Evolutionary conservation across 2,888 invertebrate species (phyloP).

Genomic region (Callosobruchus maculatus): DNA sequence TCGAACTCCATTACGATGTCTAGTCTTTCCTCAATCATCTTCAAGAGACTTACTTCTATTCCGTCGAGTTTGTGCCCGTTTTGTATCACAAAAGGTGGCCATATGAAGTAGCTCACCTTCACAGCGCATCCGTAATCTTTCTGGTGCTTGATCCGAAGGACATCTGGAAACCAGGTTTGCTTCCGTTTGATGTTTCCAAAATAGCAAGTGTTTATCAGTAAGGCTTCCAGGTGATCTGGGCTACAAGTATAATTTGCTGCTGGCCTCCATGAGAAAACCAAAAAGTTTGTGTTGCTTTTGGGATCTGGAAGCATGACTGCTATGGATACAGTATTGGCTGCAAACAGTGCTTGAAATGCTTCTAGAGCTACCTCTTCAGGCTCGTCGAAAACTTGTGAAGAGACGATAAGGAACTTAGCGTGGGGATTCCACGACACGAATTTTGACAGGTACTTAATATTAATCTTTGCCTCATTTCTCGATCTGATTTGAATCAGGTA

Average conservation of each 20-base stretch:
- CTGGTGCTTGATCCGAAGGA: not conserved
- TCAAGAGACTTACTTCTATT: constrained; percentile 25
- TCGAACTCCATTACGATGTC: constrained; percentile 22
- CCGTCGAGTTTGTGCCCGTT: constrained; percentile 14
- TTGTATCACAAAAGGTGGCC: constrained; percentile 38
- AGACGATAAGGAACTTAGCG: constrained; percentile 29
- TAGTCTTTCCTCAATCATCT: constrained; percentile 24
- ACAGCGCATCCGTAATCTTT: constrained; percentile 29
- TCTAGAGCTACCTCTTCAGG: constrained; percentile 17
- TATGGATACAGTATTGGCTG: constrained; percentile 28
- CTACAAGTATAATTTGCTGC: constrained; percentile 32
- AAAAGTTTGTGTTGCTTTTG: constrained; percentile 18
- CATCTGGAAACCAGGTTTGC: constrained; percentile 11
- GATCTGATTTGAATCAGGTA: constrained; percentile 25
- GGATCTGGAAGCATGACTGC: constrained; percentile 29
- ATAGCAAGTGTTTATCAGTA: constrained; percentile 27
- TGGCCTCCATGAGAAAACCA: constrained; percentile 35
- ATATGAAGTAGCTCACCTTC: constrained; percentile 34
- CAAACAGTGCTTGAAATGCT: constrained; percentile 23
- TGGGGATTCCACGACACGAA: constrained; percentile 23
- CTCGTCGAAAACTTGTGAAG: constrained; percentile 21
- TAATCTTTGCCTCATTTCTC: constrained; percentile 14
- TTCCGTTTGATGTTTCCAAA: constrained; percentile 16
- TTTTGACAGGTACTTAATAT: constrained; percentile 12
- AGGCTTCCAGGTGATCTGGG: constrained; percentile 16